Evolutionary conservation across 1,140 invertebrate species (phyloP), one percentile per base, ranked within the genome.

Genomic region (Tetragonula clypearis): DNA sequence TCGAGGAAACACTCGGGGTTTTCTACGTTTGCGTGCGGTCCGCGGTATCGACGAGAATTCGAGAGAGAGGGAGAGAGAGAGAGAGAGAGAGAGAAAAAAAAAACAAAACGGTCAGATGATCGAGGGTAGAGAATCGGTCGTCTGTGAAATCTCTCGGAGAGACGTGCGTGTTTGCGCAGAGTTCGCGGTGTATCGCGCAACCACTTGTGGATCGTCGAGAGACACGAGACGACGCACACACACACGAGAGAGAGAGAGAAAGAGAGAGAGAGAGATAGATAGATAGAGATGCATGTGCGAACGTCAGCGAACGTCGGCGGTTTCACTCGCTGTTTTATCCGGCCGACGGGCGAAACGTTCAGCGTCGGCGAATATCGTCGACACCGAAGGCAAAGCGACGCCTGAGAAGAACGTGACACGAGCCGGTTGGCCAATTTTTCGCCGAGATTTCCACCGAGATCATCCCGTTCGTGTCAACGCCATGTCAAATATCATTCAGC

Each of bases 121-220:
- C 26, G n/a, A 21, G 0, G 4, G 41, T 4, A 41, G 35, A 35
- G 35, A 79, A 79, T 72, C 30, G 26, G 41, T 53, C 49, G 56
- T 49, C 49, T 49, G 69, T 73, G 30, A 55, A 85, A 80, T 60
- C 41, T 41, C 4, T 85, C 74, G 69, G 62, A 75, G 75, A 53
- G 19, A 81, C 60, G 35, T 35, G 35, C 78, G 8, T 53, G 84
- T 68, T 81, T 55, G 12, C 26, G 30, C 30, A 56, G 17, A 30
- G 60, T 26, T 74, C 68, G 26, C 82, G 68, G 75, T 86, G 41
- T 49, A 49, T 49, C 41, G 79, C 71, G 87, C 92, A 92, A 93
- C 93, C 93, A 93, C 93, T 93, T 93, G 93, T 93, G 91, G 93
- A 92, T 92, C 79, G 69, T 26, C 41, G 41, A 49, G 41, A 75